Evolutionary conservation across 2,113 vertebrate genomes (phyloP).

Genomic region (Nycticryphes semicollaris): DNA sequence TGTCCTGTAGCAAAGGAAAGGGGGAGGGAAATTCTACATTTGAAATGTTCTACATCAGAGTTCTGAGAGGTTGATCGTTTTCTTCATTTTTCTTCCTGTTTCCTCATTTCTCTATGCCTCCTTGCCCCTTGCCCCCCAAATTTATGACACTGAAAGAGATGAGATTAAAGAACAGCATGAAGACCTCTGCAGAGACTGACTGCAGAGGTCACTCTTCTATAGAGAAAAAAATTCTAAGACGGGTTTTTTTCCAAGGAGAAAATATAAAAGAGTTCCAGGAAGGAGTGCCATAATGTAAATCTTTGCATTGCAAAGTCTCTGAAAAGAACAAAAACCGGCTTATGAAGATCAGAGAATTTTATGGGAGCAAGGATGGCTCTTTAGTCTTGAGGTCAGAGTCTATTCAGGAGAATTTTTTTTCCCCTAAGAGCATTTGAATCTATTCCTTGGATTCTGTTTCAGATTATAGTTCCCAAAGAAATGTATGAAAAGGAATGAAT

Average conservation of each 20-base stretch:
- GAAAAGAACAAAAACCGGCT: conserved; percentile 38
- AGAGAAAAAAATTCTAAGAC: neutral
- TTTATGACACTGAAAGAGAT: neutral
- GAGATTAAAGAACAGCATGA: neutral
- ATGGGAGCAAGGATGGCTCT: neutral
- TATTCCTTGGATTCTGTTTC: neutral
- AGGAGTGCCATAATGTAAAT: conserved; percentile 12
- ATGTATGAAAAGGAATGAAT: neutral
- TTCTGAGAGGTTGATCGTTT: neutral
- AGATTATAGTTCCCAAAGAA: neutral
- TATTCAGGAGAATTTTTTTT: neutral
- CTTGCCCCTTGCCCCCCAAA: neutral
- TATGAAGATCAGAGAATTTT: conserved; percentile 24
- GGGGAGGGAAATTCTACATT: neutral
- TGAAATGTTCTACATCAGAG: neutral
- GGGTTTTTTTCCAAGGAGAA: neutral
- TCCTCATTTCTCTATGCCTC: neutral
- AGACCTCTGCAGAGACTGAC: neutral
- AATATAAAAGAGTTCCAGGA: neutral
- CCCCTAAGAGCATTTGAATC: neutral
- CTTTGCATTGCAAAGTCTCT: conserved; percentile 7
- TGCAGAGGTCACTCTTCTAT: conserved; percentile 35
- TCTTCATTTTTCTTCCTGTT: neutral
- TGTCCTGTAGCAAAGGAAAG: neutral
- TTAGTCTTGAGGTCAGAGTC: neutral